Percentiles rank a stretch among this genome's conserved stretches.
These are phyloP conservation scores for Anoncus sp. DNA, from an alignment of 2,888 invertebrate species.

Conservation along the genomic window DNA sequence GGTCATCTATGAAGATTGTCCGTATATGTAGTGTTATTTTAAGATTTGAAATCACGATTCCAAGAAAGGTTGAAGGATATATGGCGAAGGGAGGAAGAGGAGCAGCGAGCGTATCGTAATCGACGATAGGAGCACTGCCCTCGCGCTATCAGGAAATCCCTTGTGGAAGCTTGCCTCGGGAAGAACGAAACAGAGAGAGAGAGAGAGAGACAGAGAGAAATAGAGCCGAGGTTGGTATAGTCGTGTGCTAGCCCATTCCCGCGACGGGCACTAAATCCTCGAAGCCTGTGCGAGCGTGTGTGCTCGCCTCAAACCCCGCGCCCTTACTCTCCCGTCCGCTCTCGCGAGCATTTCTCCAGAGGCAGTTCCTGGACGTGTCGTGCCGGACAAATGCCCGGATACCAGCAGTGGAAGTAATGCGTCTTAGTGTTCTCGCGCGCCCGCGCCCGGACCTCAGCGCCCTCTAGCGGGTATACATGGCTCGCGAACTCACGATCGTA, in stretches of 20 bases:
- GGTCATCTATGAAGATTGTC: conserved; percentile 30
- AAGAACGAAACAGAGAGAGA: conserved; percentile 18
- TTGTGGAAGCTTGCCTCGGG: conserved; percentile 40
- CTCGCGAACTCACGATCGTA: conserved; percentile 30
- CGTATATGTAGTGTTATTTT: conserved; percentile 48
- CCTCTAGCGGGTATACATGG: conserved; percentile 17
- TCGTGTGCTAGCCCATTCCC: conserved; percentile 56
- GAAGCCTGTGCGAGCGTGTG: conserved; percentile 59
- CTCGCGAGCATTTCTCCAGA: conserved; percentile 63
- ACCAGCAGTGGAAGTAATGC: conserved; percentile 82
- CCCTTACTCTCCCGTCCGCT: conserved; percentile 49
- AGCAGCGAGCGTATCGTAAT: conserved; percentile 61
- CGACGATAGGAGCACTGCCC: conserved; percentile 57
- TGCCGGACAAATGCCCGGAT: conserved; percentile 83
- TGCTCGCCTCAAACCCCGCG: conserved; percentile 56
- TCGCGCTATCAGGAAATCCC: conserved; percentile 66
- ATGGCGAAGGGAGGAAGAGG: conserved; percentile 49
- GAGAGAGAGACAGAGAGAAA: conserved; percentile 31
- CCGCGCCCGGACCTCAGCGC: conserved; percentile 20
- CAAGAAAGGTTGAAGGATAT: conserved; percentile 40
- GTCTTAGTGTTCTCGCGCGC: conserved; percentile 75
- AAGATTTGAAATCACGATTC: conserved; percentile 54
- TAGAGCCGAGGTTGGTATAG: conserved; percentile 33
- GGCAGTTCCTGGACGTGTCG: conserved; percentile 81
- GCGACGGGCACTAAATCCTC: conserved; percentile 76